Conservation (phyloP, 2,888 invertebrate genomes). For the Standfussiana lucernea region DNA sequence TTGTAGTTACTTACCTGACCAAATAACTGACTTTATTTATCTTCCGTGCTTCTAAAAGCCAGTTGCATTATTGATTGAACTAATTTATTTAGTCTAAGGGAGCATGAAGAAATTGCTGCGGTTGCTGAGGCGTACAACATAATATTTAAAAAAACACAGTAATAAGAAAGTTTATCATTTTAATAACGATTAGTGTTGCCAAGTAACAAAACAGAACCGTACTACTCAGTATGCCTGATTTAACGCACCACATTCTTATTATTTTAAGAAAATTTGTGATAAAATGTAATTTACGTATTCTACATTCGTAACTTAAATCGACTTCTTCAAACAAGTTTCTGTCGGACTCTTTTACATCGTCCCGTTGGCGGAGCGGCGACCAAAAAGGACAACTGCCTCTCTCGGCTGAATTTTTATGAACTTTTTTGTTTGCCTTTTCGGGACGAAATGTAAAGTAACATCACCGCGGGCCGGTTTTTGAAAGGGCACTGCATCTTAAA, state of each 20-base stretch:
- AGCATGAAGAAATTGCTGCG: background rate
- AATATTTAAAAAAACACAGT: background rate
- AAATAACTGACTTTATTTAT: conserved; percentile 42
- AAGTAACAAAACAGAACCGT: background rate
- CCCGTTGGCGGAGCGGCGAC: conserved; percentile 75
- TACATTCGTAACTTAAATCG: conserved; percentile 87
- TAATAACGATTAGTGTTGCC: background rate
- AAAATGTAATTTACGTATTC: conserved; percentile 74
- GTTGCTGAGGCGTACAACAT: background rate
- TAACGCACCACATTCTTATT: conserved; percentile 51
- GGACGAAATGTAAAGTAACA: conserved; percentile 81
- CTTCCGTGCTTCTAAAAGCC: conserved; percentile 23
- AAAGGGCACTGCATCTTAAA: conserved; percentile 78
- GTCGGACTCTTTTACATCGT: conserved; percentile 80
- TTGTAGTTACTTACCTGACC: conserved; percentile 48
- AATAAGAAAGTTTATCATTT: background rate
- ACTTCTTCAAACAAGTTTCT: conserved; percentile 86
- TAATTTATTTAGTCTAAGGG: conserved; percentile 19
- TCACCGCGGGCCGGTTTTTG: conserved; percentile 75
- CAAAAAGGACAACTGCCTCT: conserved; percentile 82
- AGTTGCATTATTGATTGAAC: conserved; percentile 19
- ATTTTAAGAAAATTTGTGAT: conserved; percentile 63
- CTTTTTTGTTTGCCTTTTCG: conserved; percentile 84
- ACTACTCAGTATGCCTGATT: conserved; percentile 34
- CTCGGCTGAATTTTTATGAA: conserved; percentile 85